Evolutionary conservation across 2,113 vertebrate species (phyloP).

Genomic region (Marmota flaviventris): DNA sequence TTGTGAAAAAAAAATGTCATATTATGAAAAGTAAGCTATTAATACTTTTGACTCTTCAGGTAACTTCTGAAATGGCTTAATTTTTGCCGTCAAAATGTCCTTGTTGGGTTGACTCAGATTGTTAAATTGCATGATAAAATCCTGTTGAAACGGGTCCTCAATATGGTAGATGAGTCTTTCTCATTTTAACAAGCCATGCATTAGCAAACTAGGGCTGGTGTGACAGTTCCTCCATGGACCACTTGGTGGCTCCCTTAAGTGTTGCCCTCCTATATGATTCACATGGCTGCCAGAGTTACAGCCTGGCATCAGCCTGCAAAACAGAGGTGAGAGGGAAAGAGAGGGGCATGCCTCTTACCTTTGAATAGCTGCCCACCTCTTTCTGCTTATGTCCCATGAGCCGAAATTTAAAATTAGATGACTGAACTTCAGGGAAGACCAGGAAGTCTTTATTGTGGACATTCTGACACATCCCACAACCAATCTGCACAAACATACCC

Average conservation of each 20-base stretch:
- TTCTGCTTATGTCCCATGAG: not conserved
- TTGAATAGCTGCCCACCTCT: not conserved
- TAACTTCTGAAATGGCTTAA: constrained; percentile 19
- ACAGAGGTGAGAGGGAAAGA: not conserved
- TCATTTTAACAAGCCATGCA: not conserved
- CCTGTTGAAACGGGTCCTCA: not conserved
- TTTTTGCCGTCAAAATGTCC: not conserved
- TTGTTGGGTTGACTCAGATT: not conserved
- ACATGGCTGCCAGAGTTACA: not conserved
- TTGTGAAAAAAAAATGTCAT: not conserved
- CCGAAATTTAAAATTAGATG: not conserved
- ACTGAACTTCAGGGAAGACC: not conserved
- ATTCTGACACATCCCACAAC: not conserved
- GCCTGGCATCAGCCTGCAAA: not conserved
- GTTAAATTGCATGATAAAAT: not conserved
- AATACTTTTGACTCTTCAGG: not conserved
- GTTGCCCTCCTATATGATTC: not conserved
- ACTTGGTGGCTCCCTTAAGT: not conserved
- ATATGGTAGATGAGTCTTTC: not conserved
- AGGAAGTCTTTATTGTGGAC: not conserved
- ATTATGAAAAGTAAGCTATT: not conserved
- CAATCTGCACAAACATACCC: not conserved
- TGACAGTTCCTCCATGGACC: not conserved
- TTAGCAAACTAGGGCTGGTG: not conserved
- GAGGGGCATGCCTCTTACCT: not conserved